Base-by-base conservation (phyloP, 2,797 vertebrate species). In the Simalia tracyae region DNA sequence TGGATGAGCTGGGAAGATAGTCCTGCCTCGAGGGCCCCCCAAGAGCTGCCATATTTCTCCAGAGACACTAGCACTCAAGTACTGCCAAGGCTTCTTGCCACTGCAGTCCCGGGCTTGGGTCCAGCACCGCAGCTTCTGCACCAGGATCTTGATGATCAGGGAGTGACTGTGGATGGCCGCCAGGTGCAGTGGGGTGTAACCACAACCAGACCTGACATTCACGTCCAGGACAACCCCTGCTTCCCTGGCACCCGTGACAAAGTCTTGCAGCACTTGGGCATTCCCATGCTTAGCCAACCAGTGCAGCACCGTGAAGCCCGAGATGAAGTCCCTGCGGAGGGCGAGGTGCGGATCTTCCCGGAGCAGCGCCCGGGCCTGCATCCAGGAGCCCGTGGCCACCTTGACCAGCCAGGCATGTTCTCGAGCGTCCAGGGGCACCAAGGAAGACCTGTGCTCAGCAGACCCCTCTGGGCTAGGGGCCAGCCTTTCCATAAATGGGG, bases 211-310 rank as follows among this genome's bases (percentile, higher is more conserved):
- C 95, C 96, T 98, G 64, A 97, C 96, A 0, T 99, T 97, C 2
- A 98, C 93, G 0, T 99, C 97, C 4, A 99, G 97, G 15, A 91
- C 89, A 95, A 98, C 66, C 56, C 98, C 98, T 0, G 92, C 91
- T 89, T 97, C 98, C 36, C 85, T 92, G 0, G 98, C 98, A 0
- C 98, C 98, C 0, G 96, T 97, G 61, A 98, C 97, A 84, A 99
- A 96, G 5, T 98, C 98, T 97, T 98, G 98, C 94, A 99, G 98
- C 87, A 98, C 99, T 0, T 96, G 61, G 90, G 98, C 97, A 81
- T 98, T 97, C 0, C 99, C 99, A 0, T 99, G 99, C 94, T 99
- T 99, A 87, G 99, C 98, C 60, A 99, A 98, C 99, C 99, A 99
- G 97, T 99, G 99, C 88, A 99, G 97, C 10, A 98, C 97, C 0